Evolutionary conservation across 2,113 vertebrate species (phyloP), one percentile per base, ranked within the genome.

Genomic region (Casuarius casuarius): DNA sequence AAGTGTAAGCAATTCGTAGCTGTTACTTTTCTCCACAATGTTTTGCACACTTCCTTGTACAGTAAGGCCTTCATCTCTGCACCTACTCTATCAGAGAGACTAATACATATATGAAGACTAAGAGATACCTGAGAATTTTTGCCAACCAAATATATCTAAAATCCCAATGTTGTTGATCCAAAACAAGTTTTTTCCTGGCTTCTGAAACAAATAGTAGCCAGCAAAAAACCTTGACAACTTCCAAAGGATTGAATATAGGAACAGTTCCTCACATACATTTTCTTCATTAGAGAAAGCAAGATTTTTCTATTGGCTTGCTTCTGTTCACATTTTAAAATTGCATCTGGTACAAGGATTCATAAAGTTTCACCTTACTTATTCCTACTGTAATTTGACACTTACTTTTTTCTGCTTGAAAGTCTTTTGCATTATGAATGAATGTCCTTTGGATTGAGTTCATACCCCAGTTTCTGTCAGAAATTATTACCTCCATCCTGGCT

Each of bases 351-450:
- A 56, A 86, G 31, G 59, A 96, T 70, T 85, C 48, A 52, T 46
- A 58, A 88, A 63, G 48, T 84, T 92, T 92, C 52, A 82, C 61
- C 62, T 92, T 91, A 26, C 25, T 82, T 33, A 68, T 72, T 87
- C 67, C 10, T 63, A 59, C 48, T 68, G 52, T 76, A 79, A 79
- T 20, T 16, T 63, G n/a, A 51, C 10, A 9, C 9, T 26, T 52
- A 71, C 59, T 70, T 83, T 75, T 48, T 13, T 28, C 49, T 73
- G 15, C 71, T 83, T 3, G 2, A 28, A 95, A 83, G 33, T 42
- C 56, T 87, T 88, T 89, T 94, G 42, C 73, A 95, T 92, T 95
- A 91, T 91, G 93, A 89, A 96, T 88, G 76, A 90, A 95, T 61
- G 48, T 40, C 74, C 56, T 95, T 89, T 89, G 81, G 93, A 82